These are phyloP conservation scores for Aromia moschata DNA, from an alignment of 2,888 invertebrate genomes.

Conservation along the genomic window DNA sequence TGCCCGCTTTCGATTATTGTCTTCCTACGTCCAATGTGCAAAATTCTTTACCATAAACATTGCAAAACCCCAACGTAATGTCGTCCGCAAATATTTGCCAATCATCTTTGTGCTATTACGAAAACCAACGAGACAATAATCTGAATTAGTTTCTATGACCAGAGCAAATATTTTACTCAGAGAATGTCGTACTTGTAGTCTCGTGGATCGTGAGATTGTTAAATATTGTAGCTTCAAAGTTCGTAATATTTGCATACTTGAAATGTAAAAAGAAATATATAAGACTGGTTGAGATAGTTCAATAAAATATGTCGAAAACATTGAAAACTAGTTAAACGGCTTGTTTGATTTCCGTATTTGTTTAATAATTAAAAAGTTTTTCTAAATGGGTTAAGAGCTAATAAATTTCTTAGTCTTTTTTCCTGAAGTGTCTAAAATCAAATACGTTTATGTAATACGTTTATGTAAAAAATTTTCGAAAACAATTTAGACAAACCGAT, in stretches of 20 bases:
- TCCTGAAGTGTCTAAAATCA: no score
- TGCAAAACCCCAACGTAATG: constrained; percentile 2
- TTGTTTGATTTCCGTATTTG: no score
- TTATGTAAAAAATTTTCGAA: no score
- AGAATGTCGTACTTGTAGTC: constrained; percentile 39
- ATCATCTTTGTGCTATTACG: constrained; percentile 4
- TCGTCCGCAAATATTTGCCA: constrained; percentile 7
- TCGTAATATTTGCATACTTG: background rate
- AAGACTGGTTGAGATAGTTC: no score
- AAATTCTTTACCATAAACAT: background rate
- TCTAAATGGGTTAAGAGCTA: no score
- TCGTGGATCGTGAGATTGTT: constrained; percentile 45
- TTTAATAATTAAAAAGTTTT: no score
- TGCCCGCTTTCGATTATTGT: background rate
- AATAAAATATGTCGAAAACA: no score
- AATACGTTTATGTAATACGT: no score
- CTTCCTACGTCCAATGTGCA: background rate
- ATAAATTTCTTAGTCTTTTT: no score
- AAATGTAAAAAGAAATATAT: no score
- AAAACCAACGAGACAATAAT: constrained; percentile 33
- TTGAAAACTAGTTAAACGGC: no score
- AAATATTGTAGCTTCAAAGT: constrained; percentile 42
- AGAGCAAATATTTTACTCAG: constrained; percentile 29
- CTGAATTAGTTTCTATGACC: constrained; percentile 37
- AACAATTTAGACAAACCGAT: no score